Evolutionary conservation across 2,797 vertebrate genomes (phyloP), one percentile per base, ranked within the genome.

Genomic region (Tolypeutes matacus): DNA sequence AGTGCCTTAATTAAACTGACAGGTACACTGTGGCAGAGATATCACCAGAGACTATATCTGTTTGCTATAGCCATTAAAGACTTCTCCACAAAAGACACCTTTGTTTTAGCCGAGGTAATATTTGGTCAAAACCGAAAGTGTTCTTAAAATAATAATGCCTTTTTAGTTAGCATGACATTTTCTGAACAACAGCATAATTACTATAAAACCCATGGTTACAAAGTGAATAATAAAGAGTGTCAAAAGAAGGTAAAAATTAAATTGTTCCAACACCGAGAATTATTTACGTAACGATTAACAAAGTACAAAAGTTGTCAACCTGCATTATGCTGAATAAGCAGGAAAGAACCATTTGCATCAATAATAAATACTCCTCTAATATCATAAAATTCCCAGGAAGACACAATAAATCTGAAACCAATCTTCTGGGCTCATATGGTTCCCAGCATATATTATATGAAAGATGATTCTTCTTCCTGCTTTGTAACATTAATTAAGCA

Each of bases 81-180:
- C 27, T 69, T 42, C 69, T 77, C 34, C 23, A 75, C n/a, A 75
- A 65, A 0, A 51, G 56, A 76, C 4, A 64, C 2, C 36, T 94
- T 77, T 91, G 77, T 94, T 86, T 77, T 81, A 77, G 82, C 39
- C 82, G 21, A 92, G 42, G 36, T 80, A 83, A 23, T 25, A 78
- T 17, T 77, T 88, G 51, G n/a, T 64, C 27, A 86, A 95, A 97
- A 82, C n/a, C 27, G 53, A 96, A 76, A 93, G 46, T 81, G 58
- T 86, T 69, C 81, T 78, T 88, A 73, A 86, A 90, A 90, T 39
- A 64, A 82, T 25, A 73, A 93, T 73, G 67, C 21, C 56, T 81
- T 81, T 94, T 77, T 69, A 51, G 60, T 93, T 76, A 85, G 60
- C 62, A 77, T 10, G 34, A 46, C 60, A 88, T 70, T 94, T 94